Evolutionary conservation across 2,113 vertebrate species (phyloP), one percentile per base, ranked within the genome.

Genomic region (Eclectus roratus): DNA sequence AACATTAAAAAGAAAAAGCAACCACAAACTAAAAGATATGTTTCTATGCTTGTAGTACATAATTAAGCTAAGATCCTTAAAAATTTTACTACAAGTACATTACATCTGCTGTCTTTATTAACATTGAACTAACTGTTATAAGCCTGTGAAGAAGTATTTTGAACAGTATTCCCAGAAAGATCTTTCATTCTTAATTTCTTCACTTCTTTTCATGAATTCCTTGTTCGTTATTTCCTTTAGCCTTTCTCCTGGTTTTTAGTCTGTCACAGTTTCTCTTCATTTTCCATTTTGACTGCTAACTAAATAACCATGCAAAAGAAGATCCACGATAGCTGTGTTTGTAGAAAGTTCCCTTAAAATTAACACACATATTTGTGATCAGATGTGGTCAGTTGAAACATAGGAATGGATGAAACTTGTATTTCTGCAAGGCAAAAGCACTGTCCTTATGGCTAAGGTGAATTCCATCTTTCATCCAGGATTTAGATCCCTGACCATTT

Each of bases 371-470:
- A 71, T 74, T 93, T 83, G n/a, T 56, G 33, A 80, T 14, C 11
- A 52, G 35, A 78, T 52, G 3, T 8, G 24, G 9, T 3, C 20
- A 49, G 19, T 25, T 70, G 18, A 87, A 81, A 46, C 20, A 47
- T 7, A 84, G 6, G 33, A 4, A 29, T 1, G 1, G 16, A 46
- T 43, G 17, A 20, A 88, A 80, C 0, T 3, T 53, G 0, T 28
- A 28, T 56, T 76, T 91, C 12, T 65, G 24, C 29, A 90, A 88
- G 11, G 28, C 7, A 79, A 46, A 66, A 9, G 2, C 3, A 21
- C 19, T 72, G 71, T 35, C 5, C 9, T 77, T 44, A 44, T n/a
- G 27, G 9, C 49, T 88, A 47, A 50, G 9, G 11, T 27, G 17
- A 69, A 27, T 92, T 82, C n/a, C 11, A 87, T 2, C 5, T 25